A percentile compares a stretch with the other conserved stretches of the same genome.
phyloP scores from a whole-genome alignment of 2,888 invertebrate species.

The Sinelater perroti region DNA sequence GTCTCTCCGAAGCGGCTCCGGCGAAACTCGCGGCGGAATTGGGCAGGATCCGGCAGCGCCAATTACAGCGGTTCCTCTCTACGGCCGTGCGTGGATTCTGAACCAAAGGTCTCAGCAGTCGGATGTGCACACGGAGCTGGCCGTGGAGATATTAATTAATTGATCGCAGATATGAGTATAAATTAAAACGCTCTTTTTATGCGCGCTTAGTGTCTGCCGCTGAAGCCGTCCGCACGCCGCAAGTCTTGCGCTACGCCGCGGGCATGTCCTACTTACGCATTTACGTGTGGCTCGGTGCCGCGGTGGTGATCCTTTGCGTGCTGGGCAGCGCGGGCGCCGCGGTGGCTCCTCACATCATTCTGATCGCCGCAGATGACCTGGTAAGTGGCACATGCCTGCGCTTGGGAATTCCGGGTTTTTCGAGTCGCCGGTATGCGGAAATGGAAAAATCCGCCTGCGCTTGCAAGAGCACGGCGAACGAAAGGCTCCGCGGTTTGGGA shows the following conservation, averaged over 20 bases:
- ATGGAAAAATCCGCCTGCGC: not conserved
- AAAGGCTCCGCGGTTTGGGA: too few species aligned
- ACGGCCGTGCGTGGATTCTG: slow-evolving; percentile 20
- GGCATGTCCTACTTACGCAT: not conserved
- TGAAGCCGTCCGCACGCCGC: slow-evolving; percentile 7
- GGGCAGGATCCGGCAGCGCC: slow-evolving; percentile 29
- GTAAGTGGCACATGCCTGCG: slow-evolving; percentile 58
- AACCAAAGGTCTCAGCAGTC: slow-evolving; percentile 34
- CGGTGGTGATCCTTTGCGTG: slow-evolving; percentile 23
- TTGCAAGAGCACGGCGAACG: too few species aligned
- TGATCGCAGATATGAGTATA: slow-evolving; percentile 38
- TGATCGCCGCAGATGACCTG: slow-evolving; percentile 82
- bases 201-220: slow-evolving; percentile 27
- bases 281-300: slow-evolving; percentile 9
- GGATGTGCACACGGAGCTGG: slow-evolving; percentile 38
- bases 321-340: slow-evolving; percentile 17
- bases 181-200: slow-evolving; percentile 33
- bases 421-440: not conserved
- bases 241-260: not conserved
- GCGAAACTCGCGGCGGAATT: too few species aligned
- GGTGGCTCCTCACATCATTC: slow-evolving; percentile 69
- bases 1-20: too few species aligned
- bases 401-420: not conserved
- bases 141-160: slow-evolving; percentile 36
- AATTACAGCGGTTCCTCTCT: slow-evolving; percentile 32